A percentile compares a stretch with the other conserved stretches of the same genome.
phyloP scores from a whole-genome alignment of 2,888 invertebrate species.

The Gymnosoma rotundatum region DNA sequence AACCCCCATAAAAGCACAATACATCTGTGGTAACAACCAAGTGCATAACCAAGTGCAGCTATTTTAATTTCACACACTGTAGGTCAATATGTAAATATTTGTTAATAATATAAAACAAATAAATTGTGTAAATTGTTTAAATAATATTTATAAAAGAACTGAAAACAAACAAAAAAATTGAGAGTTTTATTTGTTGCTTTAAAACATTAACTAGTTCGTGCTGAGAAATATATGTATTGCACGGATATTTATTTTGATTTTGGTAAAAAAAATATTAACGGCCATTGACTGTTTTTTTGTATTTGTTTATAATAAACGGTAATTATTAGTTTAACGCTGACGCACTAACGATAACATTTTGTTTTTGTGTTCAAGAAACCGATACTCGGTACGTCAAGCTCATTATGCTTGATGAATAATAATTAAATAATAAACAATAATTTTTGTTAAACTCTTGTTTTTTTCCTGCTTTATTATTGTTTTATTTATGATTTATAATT shows the following conservation, averaged over 20 bases:
- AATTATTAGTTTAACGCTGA: conserved; percentile 18
- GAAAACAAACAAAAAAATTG: background rate
- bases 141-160: background rate
- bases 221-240: background rate
- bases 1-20: too few species aligned
- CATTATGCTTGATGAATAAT: conserved; percentile 55
- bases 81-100: conserved; percentile 6
- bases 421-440: conserved; percentile 48
- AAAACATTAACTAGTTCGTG: background rate
- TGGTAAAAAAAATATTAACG: background rate
- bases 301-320: conserved; percentile 22
- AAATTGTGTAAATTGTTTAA: background rate
- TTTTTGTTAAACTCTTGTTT: conserved; percentile 17
- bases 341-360: conserved; percentile 8
- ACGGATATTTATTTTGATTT: background rate
- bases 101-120: conserved; percentile 8
- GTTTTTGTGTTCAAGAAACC: background rate
- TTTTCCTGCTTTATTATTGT: background rate
- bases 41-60: too few species aligned
- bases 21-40: too few species aligned
- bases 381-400: conserved; percentile 5
- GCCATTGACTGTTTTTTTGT: conserved; percentile 35
- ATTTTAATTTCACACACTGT: too few species aligned
- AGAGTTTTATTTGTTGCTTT: background rate
- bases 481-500: conserved; percentile 5